Percentiles rank a stretch among this genome's conserved stretches.
Conservation (phyloP, 1,140 invertebrate genomes). For the Caerostris darwini region DNA sequence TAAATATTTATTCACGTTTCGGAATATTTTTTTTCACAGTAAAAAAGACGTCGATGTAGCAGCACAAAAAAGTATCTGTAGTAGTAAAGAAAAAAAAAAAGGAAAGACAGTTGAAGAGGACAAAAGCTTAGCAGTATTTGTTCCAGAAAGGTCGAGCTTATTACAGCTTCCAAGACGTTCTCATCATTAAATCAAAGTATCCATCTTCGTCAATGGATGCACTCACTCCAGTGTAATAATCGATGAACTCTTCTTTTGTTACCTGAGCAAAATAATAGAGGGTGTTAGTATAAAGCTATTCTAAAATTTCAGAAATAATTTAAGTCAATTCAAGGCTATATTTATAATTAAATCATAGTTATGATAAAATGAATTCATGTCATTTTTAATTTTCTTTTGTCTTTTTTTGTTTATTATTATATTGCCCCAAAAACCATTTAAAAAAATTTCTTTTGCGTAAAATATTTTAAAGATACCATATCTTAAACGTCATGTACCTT, state of each 20-base stretch:
- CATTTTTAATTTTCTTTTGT: too few species aligned
- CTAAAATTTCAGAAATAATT: not conserved
- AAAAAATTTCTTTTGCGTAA: too few species aligned
- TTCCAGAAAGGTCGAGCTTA: not conserved
- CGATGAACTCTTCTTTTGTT: constrained; percentile 95
- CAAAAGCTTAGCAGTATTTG: constrained; percentile 12
- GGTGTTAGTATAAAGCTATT: not conserved
- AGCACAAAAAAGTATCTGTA: constrained; percentile 12
- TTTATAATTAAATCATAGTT: too few species aligned
- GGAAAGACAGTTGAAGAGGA: not conserved
- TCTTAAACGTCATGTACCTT: too few species aligned
- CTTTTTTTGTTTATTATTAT: too few species aligned
- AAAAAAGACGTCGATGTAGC: not conserved
- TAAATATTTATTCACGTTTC: constrained; percentile 47
- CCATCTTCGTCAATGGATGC: constrained; percentile 96
- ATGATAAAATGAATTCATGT: too few species aligned
- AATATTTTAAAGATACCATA: too few species aligned
- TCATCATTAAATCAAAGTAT: constrained; percentile 97
- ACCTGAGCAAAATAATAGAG: constrained; percentile 85
- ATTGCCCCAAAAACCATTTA: too few species aligned
- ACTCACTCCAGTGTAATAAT: constrained; percentile 96
- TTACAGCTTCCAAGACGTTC: constrained; percentile 94
- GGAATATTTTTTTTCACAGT: not conserved
- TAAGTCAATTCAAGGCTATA: too few species aligned
- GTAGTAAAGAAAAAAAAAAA: constrained; percentile 12